Evolutionary conservation across 1,140 invertebrate species (phyloP).

Genomic region (Drosophila elegans): DNA sequence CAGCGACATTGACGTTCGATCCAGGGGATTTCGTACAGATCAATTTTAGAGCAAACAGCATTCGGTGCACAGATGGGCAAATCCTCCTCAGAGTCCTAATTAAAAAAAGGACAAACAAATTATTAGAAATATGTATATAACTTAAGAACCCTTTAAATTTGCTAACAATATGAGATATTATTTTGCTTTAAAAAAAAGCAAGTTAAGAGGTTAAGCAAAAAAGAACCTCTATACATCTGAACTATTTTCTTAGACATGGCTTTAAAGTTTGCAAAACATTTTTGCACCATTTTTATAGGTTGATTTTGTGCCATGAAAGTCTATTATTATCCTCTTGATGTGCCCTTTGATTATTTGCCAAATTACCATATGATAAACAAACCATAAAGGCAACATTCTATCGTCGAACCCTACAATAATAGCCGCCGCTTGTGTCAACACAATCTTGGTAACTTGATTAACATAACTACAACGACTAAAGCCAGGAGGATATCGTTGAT

Average conservation of each 20-base stretch:
- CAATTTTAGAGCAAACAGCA: constrained; percentile 95
- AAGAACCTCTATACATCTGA: too few species aligned
- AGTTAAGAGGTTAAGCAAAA: too few species aligned
- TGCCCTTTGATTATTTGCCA: constrained; percentile 21
- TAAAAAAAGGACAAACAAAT: too few species aligned
- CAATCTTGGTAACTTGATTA: constrained; percentile 42
- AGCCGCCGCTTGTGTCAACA: constrained; percentile 38
- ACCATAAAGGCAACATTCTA: constrained; percentile 25
- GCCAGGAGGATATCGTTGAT: constrained; percentile 13
- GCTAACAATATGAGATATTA: too few species aligned
- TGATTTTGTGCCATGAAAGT: constrained; percentile 10
- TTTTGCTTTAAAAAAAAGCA: too few species aligned
- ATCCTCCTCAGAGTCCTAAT: constrained; percentile 91
- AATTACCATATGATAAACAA: constrained; percentile 34
- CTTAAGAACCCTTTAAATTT: background rate
- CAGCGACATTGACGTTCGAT: constrained; percentile 95
- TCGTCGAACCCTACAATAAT: constrained; percentile 30
- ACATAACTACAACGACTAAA: constrained; percentile 45
- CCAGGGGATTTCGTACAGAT: constrained; percentile 94
- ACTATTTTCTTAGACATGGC: too few species aligned
- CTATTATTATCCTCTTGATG: constrained; percentile 8
- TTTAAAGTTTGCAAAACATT: too few species aligned
- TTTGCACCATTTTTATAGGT: background rate
- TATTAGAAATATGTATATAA: too few species aligned
- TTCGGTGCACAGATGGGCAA: constrained; percentile 91